Evolutionary conservation across 2,797 vertebrate species (phyloP).

Genomic region (Eleutherodactylus coqui): DNA sequence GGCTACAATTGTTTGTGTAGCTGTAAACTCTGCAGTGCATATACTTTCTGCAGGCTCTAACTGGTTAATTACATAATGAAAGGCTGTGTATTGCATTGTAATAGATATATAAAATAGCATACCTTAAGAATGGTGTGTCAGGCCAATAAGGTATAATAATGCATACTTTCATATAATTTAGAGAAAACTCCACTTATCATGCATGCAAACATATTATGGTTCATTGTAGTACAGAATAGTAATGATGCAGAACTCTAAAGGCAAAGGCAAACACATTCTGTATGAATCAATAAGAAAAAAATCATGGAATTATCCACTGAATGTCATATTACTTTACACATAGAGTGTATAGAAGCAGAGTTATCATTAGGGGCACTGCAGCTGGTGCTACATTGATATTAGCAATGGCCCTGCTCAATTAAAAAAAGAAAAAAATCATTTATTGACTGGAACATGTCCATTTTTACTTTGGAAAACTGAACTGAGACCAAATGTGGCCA

Average conservation of each 20-base stretch:
- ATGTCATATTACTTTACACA: too few species aligned
- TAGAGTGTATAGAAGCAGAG: too few species aligned
- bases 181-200: neutral
- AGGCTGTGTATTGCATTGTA: neutral
- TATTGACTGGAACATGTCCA: too few species aligned
- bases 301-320: too few species aligned
- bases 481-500: too few species aligned
- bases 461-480: too few species aligned
- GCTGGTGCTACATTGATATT: too few species aligned
- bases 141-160: neutral
- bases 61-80: neutral
- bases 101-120: neutral
- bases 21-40: neutral
- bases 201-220: neutral
- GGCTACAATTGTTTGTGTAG: constrained; percentile 9
- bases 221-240: neutral
- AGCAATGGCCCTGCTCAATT: too few species aligned
- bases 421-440: too few species aligned
- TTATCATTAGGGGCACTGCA: too few species aligned
- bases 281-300: too few species aligned
- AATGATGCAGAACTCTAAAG: neutral
- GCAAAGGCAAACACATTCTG: neutral
- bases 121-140: neutral
- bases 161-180: neutral
- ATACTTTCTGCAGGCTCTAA: constrained; percentile 10